These are phyloP conservation scores for Ia io DNA, from an alignment of 2,113 vertebrate genomes.

Conservation along the genomic window DNA sequence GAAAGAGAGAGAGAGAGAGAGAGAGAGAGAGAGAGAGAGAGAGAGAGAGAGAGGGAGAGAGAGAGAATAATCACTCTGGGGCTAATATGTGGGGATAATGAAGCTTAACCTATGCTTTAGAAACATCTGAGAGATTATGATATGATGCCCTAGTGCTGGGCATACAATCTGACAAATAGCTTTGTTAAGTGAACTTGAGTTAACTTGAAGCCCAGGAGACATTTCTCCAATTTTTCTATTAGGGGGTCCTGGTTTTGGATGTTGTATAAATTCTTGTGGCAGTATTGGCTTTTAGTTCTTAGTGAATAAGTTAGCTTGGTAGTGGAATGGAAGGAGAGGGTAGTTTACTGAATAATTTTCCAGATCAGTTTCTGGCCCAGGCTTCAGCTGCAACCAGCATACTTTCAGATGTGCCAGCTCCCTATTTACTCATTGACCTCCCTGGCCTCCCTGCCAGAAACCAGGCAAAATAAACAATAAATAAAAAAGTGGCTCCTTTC, in stretches of 20 bases:
- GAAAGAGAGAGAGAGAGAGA: too few species aligned
- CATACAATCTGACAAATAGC: neutral
- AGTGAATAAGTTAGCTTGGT: neutral
- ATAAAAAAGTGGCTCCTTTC: conserved; percentile 12
- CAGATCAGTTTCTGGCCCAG: neutral
- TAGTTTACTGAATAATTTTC: conserved; percentile 25
- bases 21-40: too few species aligned
- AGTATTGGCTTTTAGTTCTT: neutral
- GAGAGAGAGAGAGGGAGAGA: too few species aligned
- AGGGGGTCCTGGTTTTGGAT: neutral
- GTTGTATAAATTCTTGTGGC: neutral
- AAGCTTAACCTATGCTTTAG: neutral
- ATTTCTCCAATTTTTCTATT: neutral
- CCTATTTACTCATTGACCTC: conserved; percentile 23
- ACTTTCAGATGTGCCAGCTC: conserved; percentile 4
- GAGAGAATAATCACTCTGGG: neutral
- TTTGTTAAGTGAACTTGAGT: neutral
- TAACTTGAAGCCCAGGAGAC: neutral
- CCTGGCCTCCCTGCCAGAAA: conserved; percentile 29
- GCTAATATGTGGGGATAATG: neutral
- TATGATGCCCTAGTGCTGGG: too few species aligned
- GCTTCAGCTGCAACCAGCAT: neutral
- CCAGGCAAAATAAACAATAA: conserved; percentile 44
- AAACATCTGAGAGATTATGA: neutral
- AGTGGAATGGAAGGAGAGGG: neutral